These are phyloP conservation scores for Pachliopta kotzebuea DNA, from an alignment of 2,888 invertebrate genomes.

Conservation along the genomic window DNA sequence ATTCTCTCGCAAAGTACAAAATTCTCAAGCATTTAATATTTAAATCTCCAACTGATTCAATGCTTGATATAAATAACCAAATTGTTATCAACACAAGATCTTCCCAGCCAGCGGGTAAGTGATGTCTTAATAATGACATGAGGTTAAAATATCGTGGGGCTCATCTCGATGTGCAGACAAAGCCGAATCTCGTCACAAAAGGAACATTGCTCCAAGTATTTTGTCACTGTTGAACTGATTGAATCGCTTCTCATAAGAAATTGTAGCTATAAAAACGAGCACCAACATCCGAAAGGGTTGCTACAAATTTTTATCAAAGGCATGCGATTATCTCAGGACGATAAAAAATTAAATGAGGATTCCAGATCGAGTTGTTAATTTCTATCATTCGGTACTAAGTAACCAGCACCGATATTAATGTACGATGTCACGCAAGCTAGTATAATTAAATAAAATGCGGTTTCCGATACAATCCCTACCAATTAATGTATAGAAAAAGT, in stretches of 20 bases:
- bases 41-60: conserved; percentile 25
- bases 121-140: conserved; percentile 78
- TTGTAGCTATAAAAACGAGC: conserved; percentile 52
- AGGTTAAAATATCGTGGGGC: conserved; percentile 73
- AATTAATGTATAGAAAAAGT: conserved; percentile 44
- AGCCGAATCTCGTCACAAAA: conserved; percentile 67
- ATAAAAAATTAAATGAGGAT: conserved; percentile 53
- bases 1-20: background rate
- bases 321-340: conserved; percentile 55
- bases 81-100: conserved; percentile 62
- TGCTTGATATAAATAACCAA: conserved; percentile 62
- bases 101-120: conserved; percentile 76
- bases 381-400: conserved; percentile 53
- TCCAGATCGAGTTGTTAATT: conserved; percentile 55
- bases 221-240: conserved; percentile 78
- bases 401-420: conserved; percentile 55
- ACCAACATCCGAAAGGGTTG: conserved; percentile 58
- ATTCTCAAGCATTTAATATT: background rate
- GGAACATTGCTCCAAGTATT: conserved; percentile 67
- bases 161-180: conserved; percentile 62
- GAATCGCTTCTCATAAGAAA: conserved; percentile 62
- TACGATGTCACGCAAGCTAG: conserved; percentile 56
- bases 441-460: conserved; percentile 46
- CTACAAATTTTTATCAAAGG: conserved; percentile 62
- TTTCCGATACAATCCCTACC: conserved; percentile 50